Conservation (phyloP, 2,113 vertebrate genomes). For the Accipiter cooperii region DNA sequence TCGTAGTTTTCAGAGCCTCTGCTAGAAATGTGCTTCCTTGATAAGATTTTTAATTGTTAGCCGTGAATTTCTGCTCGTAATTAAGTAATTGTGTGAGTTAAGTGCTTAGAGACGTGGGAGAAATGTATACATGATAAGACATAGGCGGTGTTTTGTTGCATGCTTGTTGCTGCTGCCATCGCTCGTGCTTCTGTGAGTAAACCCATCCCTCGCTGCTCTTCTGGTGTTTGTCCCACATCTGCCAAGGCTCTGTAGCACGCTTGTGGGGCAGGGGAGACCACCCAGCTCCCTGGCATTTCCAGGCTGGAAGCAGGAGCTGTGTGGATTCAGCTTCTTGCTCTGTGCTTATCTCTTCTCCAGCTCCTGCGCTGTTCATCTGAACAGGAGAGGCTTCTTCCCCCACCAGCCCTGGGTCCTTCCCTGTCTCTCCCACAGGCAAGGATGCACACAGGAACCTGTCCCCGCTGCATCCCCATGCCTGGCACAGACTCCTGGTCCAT, state of each 20-base stretch:
- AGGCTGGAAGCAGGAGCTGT: background rate
- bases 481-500: background rate
- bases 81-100: conserved; percentile 17
- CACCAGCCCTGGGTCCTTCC: fast-evolving
- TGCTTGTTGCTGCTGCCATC: background rate
- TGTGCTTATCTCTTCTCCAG: background rate
- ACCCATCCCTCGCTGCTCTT: fast-evolving
- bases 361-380: fast-evolving
- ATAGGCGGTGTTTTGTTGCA: background rate
- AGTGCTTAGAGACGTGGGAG: background rate
- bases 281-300: background rate
- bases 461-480: background rate
- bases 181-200: background rate
- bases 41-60: conserved; percentile 26
- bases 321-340: background rate
- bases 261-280: fast-evolving
- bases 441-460: background rate
- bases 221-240: background rate
- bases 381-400: background rate
- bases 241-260: too few relatives aligned
- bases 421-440: background rate
- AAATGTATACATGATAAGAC: background rate
- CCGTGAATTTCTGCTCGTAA: background rate
- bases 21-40: background rate
- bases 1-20: background rate